Base-by-base conservation (phyloP, 2,797 vertebrate species). In the Xenopus petersii region DNA sequence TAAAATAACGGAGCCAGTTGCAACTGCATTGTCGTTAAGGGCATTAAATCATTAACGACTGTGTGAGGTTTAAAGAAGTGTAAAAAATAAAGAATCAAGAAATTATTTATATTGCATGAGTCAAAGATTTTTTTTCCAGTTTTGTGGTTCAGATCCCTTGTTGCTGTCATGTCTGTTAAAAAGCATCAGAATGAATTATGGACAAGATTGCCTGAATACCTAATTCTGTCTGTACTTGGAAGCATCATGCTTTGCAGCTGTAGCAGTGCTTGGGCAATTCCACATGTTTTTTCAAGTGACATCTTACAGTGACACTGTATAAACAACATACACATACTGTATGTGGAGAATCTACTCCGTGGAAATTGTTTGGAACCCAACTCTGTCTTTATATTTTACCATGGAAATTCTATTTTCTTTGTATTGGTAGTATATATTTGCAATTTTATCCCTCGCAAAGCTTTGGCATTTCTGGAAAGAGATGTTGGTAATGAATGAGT, bases 131-230 rank as follows among this genome's bases (percentile, higher is more conserved):
- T 78, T 63, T 64, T 42, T 73, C 26, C 26, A 30, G 65, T 79
- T 74, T 79, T 79, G 77, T 74, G 71, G 62, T 74, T 61, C 46
- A 74, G 67, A 65, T 79, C 77, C 77, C 61, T 61, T 51, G 71
- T 74, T 79, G 71, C 71, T 74, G 77, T 66, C 67, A 55, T 79
- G 77, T 70, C 71, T 79, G 77, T 79, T 79, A 79, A 79, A 69
- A 74, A 62, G 67, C 77, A 74, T 79, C 71, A 79, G 42, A 66
- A 79, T 79, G 71, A 79, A 79, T 79, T 79, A 79, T 79, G 77
- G 67, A 79, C 66, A 74, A 74, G 77, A 79, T 79, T 74, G 71
- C 71, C 71, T 74, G 77, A 79, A 74, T 79, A 74, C 71, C 77
- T 74, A 79, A 79, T 79, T 79, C 71, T 79, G 77, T 79, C 77